Evolutionary conservation across 2,888 invertebrate genomes (phyloP).

Genomic region (Nomada ferruginata): DNA sequence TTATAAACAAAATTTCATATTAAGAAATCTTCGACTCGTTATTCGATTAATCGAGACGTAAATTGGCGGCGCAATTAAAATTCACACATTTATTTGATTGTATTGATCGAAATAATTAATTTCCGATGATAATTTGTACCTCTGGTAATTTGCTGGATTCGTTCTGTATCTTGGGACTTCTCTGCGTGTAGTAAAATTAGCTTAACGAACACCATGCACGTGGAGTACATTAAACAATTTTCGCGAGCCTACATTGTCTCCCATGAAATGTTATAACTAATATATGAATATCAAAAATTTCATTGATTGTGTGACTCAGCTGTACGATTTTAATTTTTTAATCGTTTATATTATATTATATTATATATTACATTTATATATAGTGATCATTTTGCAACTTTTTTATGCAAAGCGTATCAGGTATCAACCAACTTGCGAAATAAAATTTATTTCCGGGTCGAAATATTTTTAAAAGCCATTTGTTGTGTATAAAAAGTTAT

Average conservation of each 20-base stretch:
- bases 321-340: too few relatives aligned
- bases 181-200: conserved; percentile 16
- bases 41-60: too few relatives aligned
- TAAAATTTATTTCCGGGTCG: too few relatives aligned
- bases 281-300: conserved; percentile 20
- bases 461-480: too few relatives aligned
- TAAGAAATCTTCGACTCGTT: neutral
- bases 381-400: too few relatives aligned
- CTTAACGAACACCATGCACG: conserved; percentile 5
- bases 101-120: conserved; percentile 53
- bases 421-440: too few relatives aligned
- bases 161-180: neutral
- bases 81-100: conserved; percentile 12
- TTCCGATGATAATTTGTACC: conserved; percentile 37
- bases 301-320: neutral
- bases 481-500: too few relatives aligned
- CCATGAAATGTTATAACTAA: conserved; percentile 34
- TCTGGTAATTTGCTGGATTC: conserved; percentile 8
- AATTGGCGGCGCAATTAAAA: conserved; percentile 2
- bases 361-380: too few relatives aligned
- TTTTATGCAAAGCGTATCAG: too few relatives aligned
- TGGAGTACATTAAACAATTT: conserved; percentile 20
- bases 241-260: conserved; percentile 15
- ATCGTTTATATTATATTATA: too few relatives aligned
- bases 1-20: neutral